Conservation (phyloP, 1,140 invertebrate species). For the Drosophila pectinifera region DNA sequence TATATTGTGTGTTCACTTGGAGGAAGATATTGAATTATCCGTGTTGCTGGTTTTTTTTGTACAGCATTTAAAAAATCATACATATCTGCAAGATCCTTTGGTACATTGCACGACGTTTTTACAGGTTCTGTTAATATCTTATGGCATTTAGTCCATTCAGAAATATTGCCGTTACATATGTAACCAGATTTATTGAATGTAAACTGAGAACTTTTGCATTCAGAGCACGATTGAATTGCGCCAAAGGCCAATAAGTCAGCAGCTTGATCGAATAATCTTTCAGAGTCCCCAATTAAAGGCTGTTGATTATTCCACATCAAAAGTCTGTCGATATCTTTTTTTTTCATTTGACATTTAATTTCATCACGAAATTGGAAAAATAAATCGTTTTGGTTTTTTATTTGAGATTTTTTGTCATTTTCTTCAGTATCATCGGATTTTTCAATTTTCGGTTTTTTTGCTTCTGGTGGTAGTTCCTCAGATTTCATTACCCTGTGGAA, state of each 20-base stretch:
- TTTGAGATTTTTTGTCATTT: slow-evolving; percentile 86
- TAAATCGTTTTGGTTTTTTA: slow-evolving; percentile 92
- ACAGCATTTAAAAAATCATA: slow-evolving; percentile 88
- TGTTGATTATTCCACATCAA: slow-evolving; percentile 91
- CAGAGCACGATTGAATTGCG: slow-evolving; percentile 90
- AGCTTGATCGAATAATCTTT: slow-evolving; percentile 91
- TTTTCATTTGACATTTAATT: slow-evolving; percentile 86
- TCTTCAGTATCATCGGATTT: slow-evolving; percentile 86
- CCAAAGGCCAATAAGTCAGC: slow-evolving; percentile 96
- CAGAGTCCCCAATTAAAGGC: slow-evolving; percentile 87
- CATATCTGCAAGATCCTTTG: slow-evolving; percentile 88
- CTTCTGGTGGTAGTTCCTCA: slow-evolving; percentile 86
- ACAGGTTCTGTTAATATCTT: slow-evolving; percentile 90
- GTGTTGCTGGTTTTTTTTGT: slow-evolving; percentile 88
- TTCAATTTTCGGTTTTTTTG: slow-evolving; percentile 90
- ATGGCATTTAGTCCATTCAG: slow-evolving; percentile 96
- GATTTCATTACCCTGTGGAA: slow-evolving; percentile 86
- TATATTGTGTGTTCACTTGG: slow-evolving; percentile 85
- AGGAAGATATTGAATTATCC: slow-evolving; percentile 88
- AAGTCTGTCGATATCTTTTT: slow-evolving; percentile 87
- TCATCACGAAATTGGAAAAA: slow-evolving; percentile 89
- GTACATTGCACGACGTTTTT: slow-evolving; percentile 90
- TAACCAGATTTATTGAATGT: slow-evolving; percentile 91
- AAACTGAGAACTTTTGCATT: slow-evolving; percentile 92
- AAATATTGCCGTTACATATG: slow-evolving; percentile 91